Evolutionary conservation across 2,888 invertebrate genomes (phyloP).

Genomic region (Bedellia somnulentella): DNA sequence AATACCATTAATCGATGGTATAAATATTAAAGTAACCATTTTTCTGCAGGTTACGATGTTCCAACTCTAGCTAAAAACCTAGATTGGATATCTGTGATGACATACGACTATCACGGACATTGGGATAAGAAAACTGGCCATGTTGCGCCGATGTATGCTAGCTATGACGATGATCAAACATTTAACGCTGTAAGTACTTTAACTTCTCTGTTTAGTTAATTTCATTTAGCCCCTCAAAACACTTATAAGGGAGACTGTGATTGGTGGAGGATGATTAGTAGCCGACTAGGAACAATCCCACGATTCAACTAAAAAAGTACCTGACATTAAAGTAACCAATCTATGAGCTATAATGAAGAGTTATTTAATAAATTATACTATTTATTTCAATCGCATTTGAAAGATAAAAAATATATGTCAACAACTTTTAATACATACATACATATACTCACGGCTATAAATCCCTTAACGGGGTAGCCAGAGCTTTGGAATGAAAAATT

Average conservation of each 20-base stretch:
- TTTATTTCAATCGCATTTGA: too few species aligned
- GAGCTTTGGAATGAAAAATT: too few species aligned
- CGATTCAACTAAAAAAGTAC: too few species aligned
- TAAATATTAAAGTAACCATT: neutral
- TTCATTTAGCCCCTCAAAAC: neutral
- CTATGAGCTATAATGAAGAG: too few species aligned
- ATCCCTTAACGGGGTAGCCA: too few species aligned
- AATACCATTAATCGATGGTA: conserved; percentile 5
- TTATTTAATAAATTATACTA: too few species aligned
- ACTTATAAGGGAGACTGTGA: neutral
- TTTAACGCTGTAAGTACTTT: conserved; percentile 78
- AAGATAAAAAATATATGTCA: too few species aligned
- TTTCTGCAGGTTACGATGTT: conserved; percentile 77
- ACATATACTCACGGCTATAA: too few species aligned
- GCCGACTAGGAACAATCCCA: too few species aligned
- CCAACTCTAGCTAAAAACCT: conserved; percentile 72
- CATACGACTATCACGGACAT: conserved; percentile 89
- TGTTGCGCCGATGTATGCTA: conserved; percentile 82
- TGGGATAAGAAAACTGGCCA: conserved; percentile 92
- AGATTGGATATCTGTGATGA: conserved; percentile 91
- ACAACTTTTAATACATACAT: too few species aligned
- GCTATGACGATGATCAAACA: conserved; percentile 71
- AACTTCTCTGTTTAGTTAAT: conserved; percentile 1
- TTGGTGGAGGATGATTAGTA: too few species aligned
- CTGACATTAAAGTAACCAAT: too few species aligned